Base-by-base conservation (phyloP, 1,140 invertebrate genomes). In the Acarapis woodi region DNA sequence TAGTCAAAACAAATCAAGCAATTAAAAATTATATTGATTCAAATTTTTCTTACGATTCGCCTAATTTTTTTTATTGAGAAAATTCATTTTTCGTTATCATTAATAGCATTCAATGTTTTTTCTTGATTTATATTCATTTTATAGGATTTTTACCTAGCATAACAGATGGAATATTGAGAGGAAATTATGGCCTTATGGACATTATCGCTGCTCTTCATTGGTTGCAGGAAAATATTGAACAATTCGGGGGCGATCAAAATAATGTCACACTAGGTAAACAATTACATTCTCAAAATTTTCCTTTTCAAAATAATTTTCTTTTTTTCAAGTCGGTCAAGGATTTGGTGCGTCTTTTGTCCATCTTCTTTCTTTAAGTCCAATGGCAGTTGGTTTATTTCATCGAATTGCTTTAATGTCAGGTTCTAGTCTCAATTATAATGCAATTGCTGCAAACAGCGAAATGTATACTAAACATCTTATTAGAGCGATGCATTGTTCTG, bases 171-270 rank as follows among this genome's bases (percentile, higher is more conserved):
- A 40, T 42, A 4, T 29, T 40, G 20, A 29, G 77, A 73, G 44
- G 77, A 14, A 93, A 94, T 62, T 85, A 87, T 52, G 85, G 82
- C 1, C 63, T 90, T 14, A 77, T 90, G 72, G 85, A 93, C 55
- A 78, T 87, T 55, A 78, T 87, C 46, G 80, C 80, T 1, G 78
- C 78, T 0, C 56, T 85, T 23, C 78, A 85, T 48, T 85, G 79
- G 79, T 68, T 93, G 28, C 74, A 87, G 51, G 77, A 88, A 53
- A 90, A 90, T 52, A 80, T 90, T 23, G 73, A 65, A 2, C 68
- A 70, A 39, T 93, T 93, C 49, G 79, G 79, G 14, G 85, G 83
- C 1, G 82, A 94, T 59, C 66, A 77, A 0, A 67, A 67, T 12
- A 83, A 80, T 50, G 78, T 94, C n/a, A 90, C 87, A 1, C 55